These are phyloP conservation scores for Pocota personata DNA, from an alignment of 2,888 invertebrate genomes.

Conservation along the genomic window DNA sequence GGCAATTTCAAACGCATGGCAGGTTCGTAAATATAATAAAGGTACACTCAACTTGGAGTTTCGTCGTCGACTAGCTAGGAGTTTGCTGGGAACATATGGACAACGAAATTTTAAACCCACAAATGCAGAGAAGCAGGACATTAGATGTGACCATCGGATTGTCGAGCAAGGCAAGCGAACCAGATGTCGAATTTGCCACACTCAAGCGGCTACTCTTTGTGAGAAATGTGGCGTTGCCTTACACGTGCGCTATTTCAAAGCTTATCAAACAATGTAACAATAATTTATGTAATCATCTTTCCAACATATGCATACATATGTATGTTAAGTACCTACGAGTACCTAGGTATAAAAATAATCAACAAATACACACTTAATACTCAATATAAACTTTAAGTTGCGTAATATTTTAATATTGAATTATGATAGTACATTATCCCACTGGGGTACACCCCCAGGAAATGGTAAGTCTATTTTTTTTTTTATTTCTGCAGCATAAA, in stretches of 20 bases:
- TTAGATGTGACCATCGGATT: not conserved
- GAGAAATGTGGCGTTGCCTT: not conserved
- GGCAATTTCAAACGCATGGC: not conserved
- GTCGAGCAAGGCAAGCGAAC: not conserved
- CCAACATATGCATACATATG: too few relatives aligned
- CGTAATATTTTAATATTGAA: not conserved
- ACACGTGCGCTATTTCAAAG: not conserved
- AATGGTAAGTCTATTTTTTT: not conserved
- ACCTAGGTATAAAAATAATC: not conserved
- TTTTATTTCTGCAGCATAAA: not conserved
- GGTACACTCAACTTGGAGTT: not conserved
- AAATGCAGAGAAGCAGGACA: not conserved
- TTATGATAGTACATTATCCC: not conserved
- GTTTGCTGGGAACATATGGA: not conserved
- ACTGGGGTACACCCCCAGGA: not conserved
- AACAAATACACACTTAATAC: not conserved
- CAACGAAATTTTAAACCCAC: not conserved
- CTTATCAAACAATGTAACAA: not conserved
- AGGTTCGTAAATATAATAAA: not conserved
- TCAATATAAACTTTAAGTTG: not conserved
- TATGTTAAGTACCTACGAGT: too few relatives aligned
- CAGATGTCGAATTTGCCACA: not conserved
- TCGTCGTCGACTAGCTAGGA: not conserved
- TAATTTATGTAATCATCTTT: not conserved
- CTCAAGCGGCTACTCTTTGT: not conserved